These are phyloP conservation scores for Heterodera carotae DNA, from an alignment of 1,140 invertebrate species.

Conservation along the genomic window DNA sequence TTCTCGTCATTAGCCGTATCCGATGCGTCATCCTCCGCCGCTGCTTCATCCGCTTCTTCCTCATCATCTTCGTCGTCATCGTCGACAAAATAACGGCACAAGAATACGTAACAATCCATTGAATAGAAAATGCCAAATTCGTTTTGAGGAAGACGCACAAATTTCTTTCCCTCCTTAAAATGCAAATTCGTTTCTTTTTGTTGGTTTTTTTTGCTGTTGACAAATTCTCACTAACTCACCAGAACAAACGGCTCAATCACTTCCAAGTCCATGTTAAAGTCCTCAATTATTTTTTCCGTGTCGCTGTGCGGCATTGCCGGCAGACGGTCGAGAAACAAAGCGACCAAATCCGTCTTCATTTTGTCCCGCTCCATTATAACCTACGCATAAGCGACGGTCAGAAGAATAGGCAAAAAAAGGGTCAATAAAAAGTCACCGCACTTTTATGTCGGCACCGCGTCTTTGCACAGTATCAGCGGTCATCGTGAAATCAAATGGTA, in stretches of 20 bases:
- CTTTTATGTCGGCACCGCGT: conserved; percentile 81
- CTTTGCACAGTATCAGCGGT: conserved; percentile 94
- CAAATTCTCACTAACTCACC: conserved; percentile 64
- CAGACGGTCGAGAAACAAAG: conserved; percentile 91
- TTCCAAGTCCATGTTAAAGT: conserved; percentile 93
- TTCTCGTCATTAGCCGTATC: conserved; percentile 23
- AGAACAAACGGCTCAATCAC: conserved; percentile 97
- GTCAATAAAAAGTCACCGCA: conserved; percentile 23
- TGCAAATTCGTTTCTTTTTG: too few relatives aligned
- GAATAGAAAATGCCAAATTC: conserved; percentile 91
- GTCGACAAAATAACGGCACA: conserved; percentile 89
- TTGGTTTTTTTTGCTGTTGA: too few relatives aligned
- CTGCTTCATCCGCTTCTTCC: conserved; percentile 72
- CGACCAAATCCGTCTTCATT: conserved; percentile 83
- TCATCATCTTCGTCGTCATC: conserved; percentile 49
- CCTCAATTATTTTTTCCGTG: conserved; percentile 82
- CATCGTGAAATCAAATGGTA: conserved; percentile 96
- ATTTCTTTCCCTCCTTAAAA: conserved; percentile 78
- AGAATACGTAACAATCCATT: conserved; percentile 94
- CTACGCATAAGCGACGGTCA: conserved; percentile 4
- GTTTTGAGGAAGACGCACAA: conserved; percentile 88
- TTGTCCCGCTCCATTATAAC: conserved; percentile 69
- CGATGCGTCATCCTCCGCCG: conserved; percentile 67
- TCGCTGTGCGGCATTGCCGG: conserved; percentile 81
- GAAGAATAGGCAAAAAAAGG: not conserved